These are phyloP conservation scores for Choloepus didactylus DNA, from an alignment of 2,797 vertebrate species.

Conservation along the genomic window DNA sequence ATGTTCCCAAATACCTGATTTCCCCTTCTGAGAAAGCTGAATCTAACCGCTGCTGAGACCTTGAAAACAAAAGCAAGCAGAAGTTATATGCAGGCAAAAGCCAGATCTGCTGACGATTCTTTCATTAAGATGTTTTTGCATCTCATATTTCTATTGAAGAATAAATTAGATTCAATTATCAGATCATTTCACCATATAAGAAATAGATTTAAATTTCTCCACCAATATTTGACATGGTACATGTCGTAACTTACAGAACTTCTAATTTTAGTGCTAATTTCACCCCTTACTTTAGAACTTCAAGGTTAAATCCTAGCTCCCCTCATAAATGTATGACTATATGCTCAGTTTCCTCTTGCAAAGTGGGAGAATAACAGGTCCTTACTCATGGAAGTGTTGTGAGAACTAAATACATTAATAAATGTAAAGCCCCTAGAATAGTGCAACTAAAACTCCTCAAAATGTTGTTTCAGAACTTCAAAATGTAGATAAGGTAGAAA, in stretches of 20 bases:
- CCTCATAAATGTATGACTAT: neutral
- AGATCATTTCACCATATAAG: neutral
- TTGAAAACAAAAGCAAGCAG: neutral
- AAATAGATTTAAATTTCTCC: neutral
- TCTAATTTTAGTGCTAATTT: neutral
- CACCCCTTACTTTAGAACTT: conserved; percentile 23
- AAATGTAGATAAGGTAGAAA: neutral
- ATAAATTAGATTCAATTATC: neutral
- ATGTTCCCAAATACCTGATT: neutral
- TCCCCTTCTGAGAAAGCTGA: neutral
- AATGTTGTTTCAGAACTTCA: conserved; percentile 32
- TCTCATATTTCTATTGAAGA: neutral
- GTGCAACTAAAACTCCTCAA: neutral
- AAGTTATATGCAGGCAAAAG: neutral
- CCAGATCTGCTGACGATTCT: neutral
- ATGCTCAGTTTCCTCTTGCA: neutral
- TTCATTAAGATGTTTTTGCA: neutral
- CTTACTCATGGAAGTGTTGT: neutral
- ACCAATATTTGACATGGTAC: neutral
- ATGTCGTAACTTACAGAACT: neutral
- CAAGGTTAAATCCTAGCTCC: neutral
- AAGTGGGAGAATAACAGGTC: neutral
- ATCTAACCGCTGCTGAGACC: neutral
- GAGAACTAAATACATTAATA: neutral
- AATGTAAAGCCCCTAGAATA: neutral